Base-by-base conservation (phyloP, 53 echinoderm and acorn worm genomes). In the Glandiceps talaboti region DNA sequence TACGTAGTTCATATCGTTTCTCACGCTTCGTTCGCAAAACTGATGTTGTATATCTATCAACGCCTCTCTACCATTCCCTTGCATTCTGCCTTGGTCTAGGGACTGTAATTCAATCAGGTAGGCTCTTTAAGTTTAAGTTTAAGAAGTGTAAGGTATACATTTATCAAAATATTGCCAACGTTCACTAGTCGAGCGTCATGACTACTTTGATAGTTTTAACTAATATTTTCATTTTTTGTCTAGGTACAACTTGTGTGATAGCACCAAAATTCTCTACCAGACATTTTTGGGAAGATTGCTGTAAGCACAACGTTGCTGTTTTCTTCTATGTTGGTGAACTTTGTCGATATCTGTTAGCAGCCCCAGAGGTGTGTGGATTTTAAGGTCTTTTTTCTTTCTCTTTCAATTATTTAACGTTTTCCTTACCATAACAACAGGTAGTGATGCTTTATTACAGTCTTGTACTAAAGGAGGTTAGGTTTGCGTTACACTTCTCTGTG, bases 51-150 rank as follows among this genome's bases (percentile, higher is more conserved):
- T 96, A 90, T 33, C 30, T 86, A 27, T 78, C 87, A 14, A 32
- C 92, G 30, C 96, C 96, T n/a, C 81, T 96, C 27, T 96, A 96
- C 45, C 96, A 96, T 83, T 81, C 86, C 30, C 85, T 88, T 73
- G 92, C 87, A 25, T 89, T 94, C 73, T 76, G 80, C 25, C 82
- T 96, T 73, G 87, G 85, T 25, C 79, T 96, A 0, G 75, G 77
- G 30, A 77, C 80, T 27, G 32, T 76, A 33, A 76, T 92, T 0
- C 73, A 81, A 1, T n/a, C 74, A 32, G 94, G 94, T 94, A 74
- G 75, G 83, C 20, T 45, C 20, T n/a, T n/a, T n/a, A n/a, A n/a
- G n/a, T n/a, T n/a, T n/a, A n/a, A n/a, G n/a, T n/a, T n/a, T n/a
- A n/a, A n/a, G n/a, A n/a, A n/a, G n/a, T n/a, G n/a, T n/a, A n/a